Evolutionary conservation across 2,888 invertebrate species (phyloP).

Genomic region (Gisinianus flammeolus): DNA sequence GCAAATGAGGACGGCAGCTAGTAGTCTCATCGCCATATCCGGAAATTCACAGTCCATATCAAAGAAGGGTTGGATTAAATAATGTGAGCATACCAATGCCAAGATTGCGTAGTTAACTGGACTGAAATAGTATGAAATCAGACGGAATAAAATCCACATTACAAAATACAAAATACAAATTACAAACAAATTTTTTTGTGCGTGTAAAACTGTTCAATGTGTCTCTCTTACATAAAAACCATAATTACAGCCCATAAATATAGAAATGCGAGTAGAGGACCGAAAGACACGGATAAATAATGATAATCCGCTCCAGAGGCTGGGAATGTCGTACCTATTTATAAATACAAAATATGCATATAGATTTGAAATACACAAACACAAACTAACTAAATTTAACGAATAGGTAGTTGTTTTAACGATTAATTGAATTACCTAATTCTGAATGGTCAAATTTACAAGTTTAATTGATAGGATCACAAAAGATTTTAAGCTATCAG

Average conservation of each 20-base stretch:
- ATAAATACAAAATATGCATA: too few species aligned
- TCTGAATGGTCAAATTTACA: too few species aligned
- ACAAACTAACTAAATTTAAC: too few species aligned
- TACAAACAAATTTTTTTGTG: background rate
- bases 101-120: slow-evolving; percentile 55
- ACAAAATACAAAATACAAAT: background rate
- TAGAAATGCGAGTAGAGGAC: slow-evolving; percentile 50
- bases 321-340: slow-evolving; percentile 48
- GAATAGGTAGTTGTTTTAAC: too few species aligned
- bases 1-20: slow-evolving; percentile 47
- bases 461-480: too few species aligned
- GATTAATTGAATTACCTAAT: too few species aligned
- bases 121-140: slow-evolving; percentile 37
- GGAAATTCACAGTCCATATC: slow-evolving; percentile 22
- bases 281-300: slow-evolving; percentile 51
- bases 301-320: slow-evolving; percentile 51
- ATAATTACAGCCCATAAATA: slow-evolving; percentile 51
- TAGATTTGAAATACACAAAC: too few species aligned
- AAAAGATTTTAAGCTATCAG: too few species aligned
- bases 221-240: slow-evolving; percentile 45
- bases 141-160: slow-evolving; percentile 13
- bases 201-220: background rate
- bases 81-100: slow-evolving; percentile 51
- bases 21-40: slow-evolving; percentile 43
- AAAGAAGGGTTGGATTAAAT: slow-evolving; percentile 50